These are phyloP conservation scores for Glomeris maerens DNA, from an alignment of 1,140 invertebrate genomes.

Conservation along the genomic window DNA sequence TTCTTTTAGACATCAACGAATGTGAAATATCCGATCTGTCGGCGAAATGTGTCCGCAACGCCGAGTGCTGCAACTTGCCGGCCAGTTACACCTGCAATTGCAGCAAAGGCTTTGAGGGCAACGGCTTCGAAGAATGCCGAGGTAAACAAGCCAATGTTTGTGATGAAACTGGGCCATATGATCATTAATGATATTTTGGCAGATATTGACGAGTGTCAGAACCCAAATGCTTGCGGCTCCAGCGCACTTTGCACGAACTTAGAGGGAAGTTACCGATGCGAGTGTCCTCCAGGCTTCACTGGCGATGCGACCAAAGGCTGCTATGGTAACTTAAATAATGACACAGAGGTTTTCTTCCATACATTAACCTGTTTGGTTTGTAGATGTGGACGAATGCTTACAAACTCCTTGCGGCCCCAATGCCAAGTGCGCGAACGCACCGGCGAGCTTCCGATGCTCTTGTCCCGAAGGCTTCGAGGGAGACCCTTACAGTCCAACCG, in stretches of 20 bases:
- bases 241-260: slow-evolving; percentile 55
- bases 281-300: slow-evolving; percentile 56
- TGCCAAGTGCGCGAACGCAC: slow-evolving; percentile 60
- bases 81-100: slow-evolving; percentile 89
- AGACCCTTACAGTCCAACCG: slow-evolving; percentile 43
- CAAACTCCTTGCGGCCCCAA: slow-evolving; percentile 54
- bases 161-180: neutral
- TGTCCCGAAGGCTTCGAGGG: slow-evolving; percentile 66
- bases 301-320: slow-evolving; percentile 56
- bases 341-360: neutral
- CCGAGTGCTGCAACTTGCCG: slow-evolving; percentile 86
- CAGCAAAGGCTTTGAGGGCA: slow-evolving; percentile 71
- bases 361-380: slow-evolving; percentile 16
- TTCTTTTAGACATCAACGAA: slow-evolving; percentile 73
- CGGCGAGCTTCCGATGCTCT: slow-evolving; percentile 61
- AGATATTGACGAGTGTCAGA: slow-evolving; percentile 54
- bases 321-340: slow-evolving; percentile 39
- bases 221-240: slow-evolving; percentile 49
- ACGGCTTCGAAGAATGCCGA: slow-evolving; percentile 66
- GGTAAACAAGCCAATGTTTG: slow-evolving; percentile 35
- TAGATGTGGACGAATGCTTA: slow-evolving; percentile 68
- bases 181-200: neutral
- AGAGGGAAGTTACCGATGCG: slow-evolving; percentile 54
- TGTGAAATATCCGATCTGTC: slow-evolving; percentile 69
- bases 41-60: slow-evolving; percentile 70